A percentile compares a stretch with the other conserved stretches of the same genome.
Conservation (phyloP, 1,140 invertebrate genomes). For the Drosophila bocqueti region DNA sequence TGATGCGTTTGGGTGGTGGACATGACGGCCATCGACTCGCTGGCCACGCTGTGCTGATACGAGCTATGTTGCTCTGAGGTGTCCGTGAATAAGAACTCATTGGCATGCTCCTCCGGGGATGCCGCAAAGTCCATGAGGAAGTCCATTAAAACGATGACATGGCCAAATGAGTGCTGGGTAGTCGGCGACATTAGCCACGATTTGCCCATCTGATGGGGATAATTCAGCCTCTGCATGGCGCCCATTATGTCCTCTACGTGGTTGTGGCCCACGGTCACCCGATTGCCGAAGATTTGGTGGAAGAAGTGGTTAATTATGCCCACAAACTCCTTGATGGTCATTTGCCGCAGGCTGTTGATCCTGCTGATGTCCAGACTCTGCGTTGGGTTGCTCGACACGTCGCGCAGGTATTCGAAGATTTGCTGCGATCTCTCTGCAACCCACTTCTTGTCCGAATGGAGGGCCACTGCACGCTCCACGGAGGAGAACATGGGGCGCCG, state of each 20-base stretch:
- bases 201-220: conserved; percentile 69
- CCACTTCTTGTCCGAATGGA: conserved; percentile 79
- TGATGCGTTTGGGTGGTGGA: conserved; percentile 43
- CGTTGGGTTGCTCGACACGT: conserved; percentile 6
- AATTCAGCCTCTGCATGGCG: conserved; percentile 70
- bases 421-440: conserved; percentile 69
- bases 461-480: conserved; percentile 50
- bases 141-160: conserved; percentile 75
- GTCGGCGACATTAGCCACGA: conserved; percentile 80
- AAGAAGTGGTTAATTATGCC: conserved; percentile 71
- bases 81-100: conserved; percentile 65
- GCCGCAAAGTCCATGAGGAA: conserved; percentile 77
- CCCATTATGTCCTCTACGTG: conserved; percentile 75
- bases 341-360: conserved; percentile 61
- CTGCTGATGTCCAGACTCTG: conserved; percentile 50
- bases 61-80: conserved; percentile 52
- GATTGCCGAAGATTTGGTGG: conserved; percentile 60
- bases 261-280: conserved; percentile 60
- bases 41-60: conserved; percentile 50
- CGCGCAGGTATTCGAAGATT: conserved; percentile 65
- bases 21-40: conserved; percentile 32
- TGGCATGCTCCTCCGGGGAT: neutral
- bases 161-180: conserved; percentile 75
- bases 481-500: conserved; percentile 35
- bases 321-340: conserved; percentile 81